Conservation (phyloP, 1,140 invertebrate genomes). For the Sipha flava region DNA sequence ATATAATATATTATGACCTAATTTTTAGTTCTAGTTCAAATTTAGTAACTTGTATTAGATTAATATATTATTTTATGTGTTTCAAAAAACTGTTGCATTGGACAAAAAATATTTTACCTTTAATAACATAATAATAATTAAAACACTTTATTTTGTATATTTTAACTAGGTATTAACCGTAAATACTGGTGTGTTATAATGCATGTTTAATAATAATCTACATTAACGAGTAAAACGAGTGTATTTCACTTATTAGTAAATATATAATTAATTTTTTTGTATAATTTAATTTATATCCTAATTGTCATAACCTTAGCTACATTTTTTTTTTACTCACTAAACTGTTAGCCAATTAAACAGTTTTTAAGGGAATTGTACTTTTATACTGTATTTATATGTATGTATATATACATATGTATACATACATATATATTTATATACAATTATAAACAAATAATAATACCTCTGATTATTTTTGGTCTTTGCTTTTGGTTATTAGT, state of each 20-base stretch:
- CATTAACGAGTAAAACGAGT: neutral
- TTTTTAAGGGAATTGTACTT: slow-evolving; percentile 3
- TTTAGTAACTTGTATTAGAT: neutral
- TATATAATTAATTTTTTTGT: neutral
- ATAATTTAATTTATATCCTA: neutral
- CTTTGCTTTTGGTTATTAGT: too few relatives aligned
- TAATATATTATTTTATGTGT: neutral
- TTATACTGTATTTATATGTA: slow-evolving; percentile 4
- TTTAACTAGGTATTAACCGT: neutral
- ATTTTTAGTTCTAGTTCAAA: neutral
- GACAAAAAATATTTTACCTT: neutral
- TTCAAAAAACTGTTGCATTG: neutral
- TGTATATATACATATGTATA: neutral
- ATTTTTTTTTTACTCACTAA: neutral
- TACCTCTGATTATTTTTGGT: too few relatives aligned
- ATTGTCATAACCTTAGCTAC: neutral
- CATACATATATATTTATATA: too few relatives aligned
- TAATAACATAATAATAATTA: neutral
- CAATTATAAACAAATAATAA: too few relatives aligned
- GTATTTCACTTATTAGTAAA: neutral
- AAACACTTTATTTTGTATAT: neutral
- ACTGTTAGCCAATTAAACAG: neutral
- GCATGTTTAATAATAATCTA: neutral
- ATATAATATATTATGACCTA: neutral
- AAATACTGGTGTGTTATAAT: neutral